These are phyloP conservation scores for Diadromus collaris DNA, from an alignment of 2,888 invertebrate species.

Conservation along the genomic window DNA sequence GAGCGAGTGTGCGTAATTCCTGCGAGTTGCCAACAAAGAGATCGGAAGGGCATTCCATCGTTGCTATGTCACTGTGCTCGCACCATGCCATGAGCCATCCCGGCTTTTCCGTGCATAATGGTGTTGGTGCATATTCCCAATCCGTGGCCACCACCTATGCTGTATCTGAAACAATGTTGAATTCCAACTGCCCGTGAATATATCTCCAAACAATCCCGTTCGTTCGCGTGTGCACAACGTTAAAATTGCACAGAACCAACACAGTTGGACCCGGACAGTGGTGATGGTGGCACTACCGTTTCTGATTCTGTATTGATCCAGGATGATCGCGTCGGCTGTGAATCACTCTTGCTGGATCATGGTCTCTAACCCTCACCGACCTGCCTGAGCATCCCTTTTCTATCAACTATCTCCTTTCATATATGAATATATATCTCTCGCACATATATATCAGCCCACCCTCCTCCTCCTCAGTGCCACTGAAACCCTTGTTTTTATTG, in stretches of 20 bases:
- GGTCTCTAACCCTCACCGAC: constrained; percentile 3
- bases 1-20: background rate
- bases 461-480: background rate
- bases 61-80: constrained; percentile 9
- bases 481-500: constrained; percentile 51
- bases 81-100: background rate
- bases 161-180: background rate
- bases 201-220: background rate
- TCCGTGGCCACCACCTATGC: background rate
- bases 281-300: background rate
- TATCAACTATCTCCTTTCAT: constrained; percentile 10
- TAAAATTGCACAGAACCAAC: constrained; percentile 38
- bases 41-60: background rate
- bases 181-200: constrained; percentile 8
- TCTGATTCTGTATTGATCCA: background rate
- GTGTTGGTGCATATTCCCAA: background rate
- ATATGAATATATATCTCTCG: background rate
- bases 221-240: background rate
- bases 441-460: constrained; percentile 1
- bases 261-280: background rate
- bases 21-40: constrained; percentile 8
- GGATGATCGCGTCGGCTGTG: background rate
- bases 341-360: constrained; percentile 38
- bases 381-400: background rate
- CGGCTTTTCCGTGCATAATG: background rate